Conservation (phyloP, 2,113 vertebrate species). For the Pachycephala philippinensis region DNA sequence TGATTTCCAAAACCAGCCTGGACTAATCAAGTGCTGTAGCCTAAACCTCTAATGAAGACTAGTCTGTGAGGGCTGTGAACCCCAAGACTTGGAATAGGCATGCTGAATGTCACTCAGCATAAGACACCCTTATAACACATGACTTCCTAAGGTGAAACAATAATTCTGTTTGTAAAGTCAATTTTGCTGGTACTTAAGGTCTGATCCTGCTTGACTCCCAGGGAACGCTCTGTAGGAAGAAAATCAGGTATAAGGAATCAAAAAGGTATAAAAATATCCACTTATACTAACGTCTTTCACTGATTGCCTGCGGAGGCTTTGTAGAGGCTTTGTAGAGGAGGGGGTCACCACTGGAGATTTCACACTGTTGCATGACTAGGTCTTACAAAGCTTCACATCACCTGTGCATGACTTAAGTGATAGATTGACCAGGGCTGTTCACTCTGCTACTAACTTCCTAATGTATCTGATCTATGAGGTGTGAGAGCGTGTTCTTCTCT, state of each 20-base stretch:
- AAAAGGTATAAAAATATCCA: constrained; percentile 44
- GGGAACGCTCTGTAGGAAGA: constrained; percentile 3
- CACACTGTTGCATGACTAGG: constrained; percentile 2
- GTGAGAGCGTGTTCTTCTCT: not conserved
- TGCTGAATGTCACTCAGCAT: not conserved
- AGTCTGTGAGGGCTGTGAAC: not conserved
- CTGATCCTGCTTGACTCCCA: constrained; percentile 6
- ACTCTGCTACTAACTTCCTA: not conserved
- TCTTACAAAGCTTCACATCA: not conserved
- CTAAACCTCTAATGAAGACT: not conserved
- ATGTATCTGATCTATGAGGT: not conserved
- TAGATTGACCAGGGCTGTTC: not conserved
- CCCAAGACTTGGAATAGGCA: not conserved
- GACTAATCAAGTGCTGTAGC: not conserved
- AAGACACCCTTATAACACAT: not conserved
- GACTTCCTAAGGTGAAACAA: not conserved
- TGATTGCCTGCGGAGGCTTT: not conserved
- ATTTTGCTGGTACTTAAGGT: constrained; percentile 33
- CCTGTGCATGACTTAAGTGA: not conserved
- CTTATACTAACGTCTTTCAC: not conserved
- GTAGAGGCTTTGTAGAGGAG: not conserved
- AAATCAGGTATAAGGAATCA: constrained; percentile 28
- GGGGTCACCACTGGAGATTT: not conserved
- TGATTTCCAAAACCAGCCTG: not conserved
- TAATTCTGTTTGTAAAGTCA: constrained; percentile 16